Percentiles rank a stretch among this genome's conserved stretches.
These are phyloP conservation scores for Etheostoma perlongum DNA, from an alignment of 2,797 vertebrate genomes.

Conservation along the genomic window DNA sequence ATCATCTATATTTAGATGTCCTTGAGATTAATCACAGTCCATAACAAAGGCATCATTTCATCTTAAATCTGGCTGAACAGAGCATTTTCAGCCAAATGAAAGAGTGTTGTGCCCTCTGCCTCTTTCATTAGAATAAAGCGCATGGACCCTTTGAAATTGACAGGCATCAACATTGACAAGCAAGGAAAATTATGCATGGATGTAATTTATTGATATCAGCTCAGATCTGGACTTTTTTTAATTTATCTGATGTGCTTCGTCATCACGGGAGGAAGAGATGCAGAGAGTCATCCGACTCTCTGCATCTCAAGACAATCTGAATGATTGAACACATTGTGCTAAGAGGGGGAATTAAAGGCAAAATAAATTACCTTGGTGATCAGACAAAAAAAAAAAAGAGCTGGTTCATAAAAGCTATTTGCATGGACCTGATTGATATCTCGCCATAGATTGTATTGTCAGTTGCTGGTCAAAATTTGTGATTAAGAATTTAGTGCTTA, in stretches of 20 bases:
- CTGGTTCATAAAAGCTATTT: slow-evolving; percentile 74
- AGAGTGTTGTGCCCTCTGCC: slow-evolving; percentile 61
- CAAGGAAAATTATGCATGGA: slow-evolving; percentile 73
- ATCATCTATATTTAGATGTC: slow-evolving; percentile 80
- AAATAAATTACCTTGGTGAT: slow-evolving; percentile 71
- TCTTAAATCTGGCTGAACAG: slow-evolving; percentile 78
- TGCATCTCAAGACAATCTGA: slow-evolving; percentile 64
- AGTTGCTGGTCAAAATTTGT: slow-evolving; percentile 83
- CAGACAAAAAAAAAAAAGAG: slow-evolving; percentile 50
- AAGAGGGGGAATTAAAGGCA: slow-evolving; percentile 66
- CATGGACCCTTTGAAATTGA: slow-evolving; percentile 65
- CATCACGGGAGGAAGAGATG: slow-evolving; percentile 38
- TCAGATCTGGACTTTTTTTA: slow-evolving; percentile 63
- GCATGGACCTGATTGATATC: slow-evolving; percentile 76
- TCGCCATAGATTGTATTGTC: slow-evolving; percentile 80
- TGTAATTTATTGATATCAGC: slow-evolving; percentile 77
- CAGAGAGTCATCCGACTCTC: slow-evolving; percentile 37
- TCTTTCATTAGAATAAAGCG: slow-evolving; percentile 83
- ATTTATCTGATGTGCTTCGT: slow-evolving; percentile 49
- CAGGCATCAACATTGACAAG: slow-evolving; percentile 74
- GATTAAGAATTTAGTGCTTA: slow-evolving; percentile 90
- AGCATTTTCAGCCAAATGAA: slow-evolving; percentile 75
- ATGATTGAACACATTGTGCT: slow-evolving; percentile 73
- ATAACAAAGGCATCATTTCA: slow-evolving; percentile 83
- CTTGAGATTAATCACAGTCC: slow-evolving; percentile 80